Evolutionary conservation across 2,888 invertebrate species (phyloP).

Genomic region (Eledona agricola): DNA sequence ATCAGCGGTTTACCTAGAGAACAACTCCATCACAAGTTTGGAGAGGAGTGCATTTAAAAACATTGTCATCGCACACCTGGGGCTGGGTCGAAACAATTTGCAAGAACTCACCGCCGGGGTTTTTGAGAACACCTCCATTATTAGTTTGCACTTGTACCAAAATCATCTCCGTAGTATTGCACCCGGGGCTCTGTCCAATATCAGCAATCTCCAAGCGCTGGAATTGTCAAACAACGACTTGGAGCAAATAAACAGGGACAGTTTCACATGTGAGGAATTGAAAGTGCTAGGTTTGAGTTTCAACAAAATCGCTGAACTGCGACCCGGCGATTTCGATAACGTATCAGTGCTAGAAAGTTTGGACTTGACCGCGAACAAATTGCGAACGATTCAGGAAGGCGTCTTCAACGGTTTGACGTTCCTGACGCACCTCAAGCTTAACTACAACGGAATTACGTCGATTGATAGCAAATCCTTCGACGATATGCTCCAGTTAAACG

Average conservation of each 20-base stretch:
- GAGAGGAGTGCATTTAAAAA: slow-evolving; percentile 8
- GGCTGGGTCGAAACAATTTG: slow-evolving; percentile 6
- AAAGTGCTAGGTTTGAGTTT: slow-evolving; percentile 5
- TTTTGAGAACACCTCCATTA: slow-evolving; percentile 4
- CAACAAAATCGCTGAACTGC: not conserved
- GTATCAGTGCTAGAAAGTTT: slow-evolving; percentile 1
- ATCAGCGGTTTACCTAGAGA: slow-evolving; percentile 1
- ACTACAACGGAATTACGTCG: slow-evolving; percentile 33
- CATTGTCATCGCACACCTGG: slow-evolving; percentile 1
- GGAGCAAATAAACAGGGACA: not conserved
- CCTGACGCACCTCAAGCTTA: slow-evolving; percentile 30
- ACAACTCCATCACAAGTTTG: slow-evolving; percentile 3
- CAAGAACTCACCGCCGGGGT: not conserved
- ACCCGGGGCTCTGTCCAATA: not conserved
- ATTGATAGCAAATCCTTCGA: slow-evolving; percentile 36
- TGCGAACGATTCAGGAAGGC: slow-evolving; percentile 17
- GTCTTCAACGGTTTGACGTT: slow-evolving; percentile 29
- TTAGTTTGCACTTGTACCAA: slow-evolving; percentile 6
- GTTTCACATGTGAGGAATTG: slow-evolving; percentile 1
- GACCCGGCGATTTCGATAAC: slow-evolving; percentile 2
- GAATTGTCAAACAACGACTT: slow-evolving; percentile 1
- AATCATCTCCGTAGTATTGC: not conserved
- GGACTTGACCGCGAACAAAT: slow-evolving; percentile 1
- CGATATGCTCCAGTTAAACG: slow-evolving; percentile 26
- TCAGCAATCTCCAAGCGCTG: not conserved